These are phyloP conservation scores for Seira musarum DNA, from an alignment of 2,888 invertebrate species.

Conservation along the genomic window DNA sequence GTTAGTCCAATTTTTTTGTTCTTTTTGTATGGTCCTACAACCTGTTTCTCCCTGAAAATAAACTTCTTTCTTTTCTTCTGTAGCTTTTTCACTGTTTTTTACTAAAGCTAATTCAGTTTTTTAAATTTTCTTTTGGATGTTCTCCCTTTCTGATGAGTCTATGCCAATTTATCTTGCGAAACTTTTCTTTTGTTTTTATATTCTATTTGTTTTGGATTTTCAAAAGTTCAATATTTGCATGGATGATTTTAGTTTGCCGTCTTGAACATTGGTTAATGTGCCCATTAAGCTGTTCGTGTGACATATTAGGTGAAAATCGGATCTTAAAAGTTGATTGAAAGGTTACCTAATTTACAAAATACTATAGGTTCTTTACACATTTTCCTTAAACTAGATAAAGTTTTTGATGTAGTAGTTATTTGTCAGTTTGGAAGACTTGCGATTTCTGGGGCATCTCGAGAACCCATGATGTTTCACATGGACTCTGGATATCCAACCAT, in stretches of 20 bases:
- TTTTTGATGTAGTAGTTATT: constrained; percentile 45
- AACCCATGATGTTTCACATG: not conserved
- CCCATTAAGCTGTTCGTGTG: not conserved
- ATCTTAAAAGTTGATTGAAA: not conserved
- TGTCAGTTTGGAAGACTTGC: constrained; percentile 66
- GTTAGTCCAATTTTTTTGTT: not conserved
- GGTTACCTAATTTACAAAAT: not conserved
- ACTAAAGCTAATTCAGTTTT: not conserved
- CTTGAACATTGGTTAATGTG: constrained; percentile 5
- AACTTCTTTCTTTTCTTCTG: not conserved
- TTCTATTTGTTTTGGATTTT: not conserved
- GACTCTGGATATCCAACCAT: not conserved
- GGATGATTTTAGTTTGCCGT: no score
- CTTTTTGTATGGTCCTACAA: not conserved
- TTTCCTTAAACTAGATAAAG: not conserved
- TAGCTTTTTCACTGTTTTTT: not conserved
- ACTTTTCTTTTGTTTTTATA: not conserved
- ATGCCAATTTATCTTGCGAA: not conserved
- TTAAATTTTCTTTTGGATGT: not conserved
- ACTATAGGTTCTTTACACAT: not conserved
- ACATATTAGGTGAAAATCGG: not conserved
- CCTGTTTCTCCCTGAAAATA: not conserved
- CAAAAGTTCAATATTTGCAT: no score
- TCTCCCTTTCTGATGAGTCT: not conserved
- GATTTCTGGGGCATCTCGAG: constrained; percentile 50